Percentiles rank a stretch among this genome's conserved stretches.
Conservation (phyloP, 2,113 vertebrate species). For the Thalassarche chlororhynchos region DNA sequence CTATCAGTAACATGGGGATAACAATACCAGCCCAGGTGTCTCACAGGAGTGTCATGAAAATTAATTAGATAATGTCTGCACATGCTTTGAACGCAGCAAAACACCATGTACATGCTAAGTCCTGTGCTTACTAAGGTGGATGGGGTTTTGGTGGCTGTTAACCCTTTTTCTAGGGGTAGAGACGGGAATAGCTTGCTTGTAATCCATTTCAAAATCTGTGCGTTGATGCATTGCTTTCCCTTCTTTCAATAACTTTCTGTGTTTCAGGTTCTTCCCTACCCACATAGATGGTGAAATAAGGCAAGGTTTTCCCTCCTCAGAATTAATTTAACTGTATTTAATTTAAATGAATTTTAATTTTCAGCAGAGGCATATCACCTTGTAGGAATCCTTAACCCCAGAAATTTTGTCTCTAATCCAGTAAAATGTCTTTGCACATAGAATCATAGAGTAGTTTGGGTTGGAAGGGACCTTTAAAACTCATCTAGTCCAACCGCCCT, state of each 20-base stretch:
- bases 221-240: neutral
- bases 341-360: neutral
- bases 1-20: neutral
- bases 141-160: neutral
- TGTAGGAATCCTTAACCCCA: neutral
- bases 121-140: neutral
- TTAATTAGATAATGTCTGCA: constrained; percentile 54
- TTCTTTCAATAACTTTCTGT: neutral
- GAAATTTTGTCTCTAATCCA: neutral
- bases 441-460: neutral
- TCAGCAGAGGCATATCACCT: neutral
- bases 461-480: neutral
- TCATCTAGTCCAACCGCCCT: neutral
- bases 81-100: constrained; percentile 1
- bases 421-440: neutral
- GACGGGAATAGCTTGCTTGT: neutral
- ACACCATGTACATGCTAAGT: neutral
- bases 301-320: neutral
- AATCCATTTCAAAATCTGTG: neutral
- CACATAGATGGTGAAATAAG: neutral
- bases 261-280: neutral
- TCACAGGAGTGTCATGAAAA: constrained; percentile 19
- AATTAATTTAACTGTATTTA: neutral
- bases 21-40: constrained; percentile 44
- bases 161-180: neutral